Base-by-base conservation (phyloP, 2,797 vertebrate genomes). In the Cuculus canorus region DNA sequence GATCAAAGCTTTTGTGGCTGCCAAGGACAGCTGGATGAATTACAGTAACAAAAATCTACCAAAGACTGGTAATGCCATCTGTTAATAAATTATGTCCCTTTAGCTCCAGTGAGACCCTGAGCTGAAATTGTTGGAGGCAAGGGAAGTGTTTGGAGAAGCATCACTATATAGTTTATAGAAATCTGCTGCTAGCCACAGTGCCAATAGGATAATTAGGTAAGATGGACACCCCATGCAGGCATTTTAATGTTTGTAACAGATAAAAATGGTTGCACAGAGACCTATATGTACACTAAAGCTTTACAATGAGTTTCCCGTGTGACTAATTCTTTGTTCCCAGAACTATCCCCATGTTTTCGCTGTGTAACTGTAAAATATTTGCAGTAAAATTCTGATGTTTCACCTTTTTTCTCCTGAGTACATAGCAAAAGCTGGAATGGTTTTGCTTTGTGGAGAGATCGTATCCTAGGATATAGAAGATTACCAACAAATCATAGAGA, bases 401-500 rank as follows among this genome's bases (percentile, higher is more conserved):
- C 8, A 2, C 87, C 23, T 72, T 79, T 80, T 54, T 77, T 30
- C 15, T 96, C 6, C 93, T 99, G 98, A 98, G 79, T 98, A 97
- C 18, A 98, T 99, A 85, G 98, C 98, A 88, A 99, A 99, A 97
- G 98, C 98, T 10, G 98, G 98, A 60, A 98, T 98, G 98, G 98
- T 98, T 95, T 97, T 98, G 57, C 92, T 99, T 88, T 98, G 98
- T 6, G 98, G 98, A 68, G 98, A 98, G 88, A 98, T 98, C 89
- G 99, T 98, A 6, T 99, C 98, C 5, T 95, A 37, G 43, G 98
- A 98, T 32, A 63, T 45, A 2, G 98, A 98, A 56, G 98, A 98
- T 93, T 98, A 98, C 82, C 98, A 99, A 95, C 98, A 98, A 91
- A 94, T 98, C n/a, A 98, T 98, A 33, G 98, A 21, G 98, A 98